phyloP scores from a whole-genome alignment of 2,888 invertebrate genomes.

The Nephrotoma appendiculata region DNA sequence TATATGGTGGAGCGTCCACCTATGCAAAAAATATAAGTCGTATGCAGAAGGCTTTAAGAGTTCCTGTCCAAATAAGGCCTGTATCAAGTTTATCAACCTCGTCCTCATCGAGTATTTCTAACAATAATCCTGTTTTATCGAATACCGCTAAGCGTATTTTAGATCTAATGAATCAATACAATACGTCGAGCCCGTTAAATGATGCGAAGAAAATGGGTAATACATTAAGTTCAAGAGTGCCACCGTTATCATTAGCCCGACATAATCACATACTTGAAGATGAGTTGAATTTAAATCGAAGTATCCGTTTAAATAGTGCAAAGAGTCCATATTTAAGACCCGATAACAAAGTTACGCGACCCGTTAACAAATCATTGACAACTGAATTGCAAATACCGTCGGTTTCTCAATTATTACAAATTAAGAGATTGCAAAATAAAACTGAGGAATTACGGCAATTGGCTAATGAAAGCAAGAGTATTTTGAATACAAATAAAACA shows the following conservation, averaged over 20 bases:
- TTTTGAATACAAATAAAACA: constrained; percentile 7
- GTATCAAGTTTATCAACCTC: constrained; percentile 23
- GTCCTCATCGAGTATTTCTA: constrained; percentile 21
- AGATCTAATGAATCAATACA: constrained; percentile 62
- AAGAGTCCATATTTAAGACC: constrained; percentile 22
- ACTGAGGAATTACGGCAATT: constrained; percentile 41
- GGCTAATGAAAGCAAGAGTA: constrained; percentile 25
- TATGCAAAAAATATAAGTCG: constrained; percentile 35
- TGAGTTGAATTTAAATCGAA: constrained; percentile 18
- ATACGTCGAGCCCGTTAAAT: constrained; percentile 50
- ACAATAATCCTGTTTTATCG: constrained; percentile 18
- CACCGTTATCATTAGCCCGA: constrained; percentile 12
- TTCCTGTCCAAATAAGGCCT: constrained; percentile 23
- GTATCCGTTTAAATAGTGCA: constrained; percentile 18
- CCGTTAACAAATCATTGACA: constrained; percentile 14
- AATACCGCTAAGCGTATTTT: constrained; percentile 62
- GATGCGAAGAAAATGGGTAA: constrained; percentile 66
- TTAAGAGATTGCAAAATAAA: constrained; percentile 43
- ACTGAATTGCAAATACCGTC: constrained; percentile 44
- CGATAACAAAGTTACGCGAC: constrained; percentile 13
- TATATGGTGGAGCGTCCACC: constrained; percentile 58
- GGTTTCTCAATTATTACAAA: constrained; percentile 45
- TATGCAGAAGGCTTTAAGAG: constrained; percentile 15
- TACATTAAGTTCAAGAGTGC: constrained; percentile 18
- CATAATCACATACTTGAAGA: constrained; percentile 19